Conservation (phyloP, 2,113 vertebrate species). For the Pholis gunnellus region DNA sequence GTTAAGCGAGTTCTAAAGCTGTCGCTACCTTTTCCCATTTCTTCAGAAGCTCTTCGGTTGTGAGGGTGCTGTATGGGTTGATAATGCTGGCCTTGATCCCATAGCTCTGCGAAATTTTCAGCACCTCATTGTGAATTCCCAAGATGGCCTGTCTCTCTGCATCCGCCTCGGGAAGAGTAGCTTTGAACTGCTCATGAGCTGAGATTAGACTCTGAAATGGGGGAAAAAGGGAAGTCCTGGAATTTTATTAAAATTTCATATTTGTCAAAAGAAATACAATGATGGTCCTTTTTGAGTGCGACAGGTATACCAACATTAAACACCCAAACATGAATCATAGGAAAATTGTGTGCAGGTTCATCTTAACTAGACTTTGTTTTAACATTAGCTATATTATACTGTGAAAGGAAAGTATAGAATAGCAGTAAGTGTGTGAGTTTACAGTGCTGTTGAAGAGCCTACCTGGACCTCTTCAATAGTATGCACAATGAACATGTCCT, state of each 20-base stretch:
- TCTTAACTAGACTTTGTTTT: background rate
- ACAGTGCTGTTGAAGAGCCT: background rate
- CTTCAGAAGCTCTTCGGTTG: constrained; percentile 89
- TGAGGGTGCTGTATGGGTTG: constrained; percentile 95
- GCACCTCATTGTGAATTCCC: constrained; percentile 96
- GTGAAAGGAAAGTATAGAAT: constrained; percentile 3
- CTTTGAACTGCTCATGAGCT: constrained; percentile 92
- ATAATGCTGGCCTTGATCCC: constrained; percentile 88
- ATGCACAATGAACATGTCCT: constrained; percentile 92
- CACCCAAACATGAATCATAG: background rate
- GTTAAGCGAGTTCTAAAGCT: constrained; percentile 10
- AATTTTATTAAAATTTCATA: constrained; percentile 26
- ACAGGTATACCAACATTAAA: constrained; percentile 1
- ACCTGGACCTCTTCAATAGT: constrained; percentile 97
- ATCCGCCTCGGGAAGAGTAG: constrained; percentile 88
- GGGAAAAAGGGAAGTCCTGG: constrained; percentile 20
- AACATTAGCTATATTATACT: background rate
- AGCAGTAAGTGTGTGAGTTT: background rate
- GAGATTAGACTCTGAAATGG: constrained; percentile 90
- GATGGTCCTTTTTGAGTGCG: background rate
- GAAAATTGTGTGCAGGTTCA: background rate
- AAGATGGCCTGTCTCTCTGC: constrained; percentile 95
- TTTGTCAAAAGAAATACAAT: constrained; percentile 18
- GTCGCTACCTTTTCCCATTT: constrained; percentile 96
- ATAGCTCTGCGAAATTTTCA: constrained; percentile 97